Conservation (phyloP, 2,113 vertebrate genomes). For the Zosterops japonicus region DNA sequence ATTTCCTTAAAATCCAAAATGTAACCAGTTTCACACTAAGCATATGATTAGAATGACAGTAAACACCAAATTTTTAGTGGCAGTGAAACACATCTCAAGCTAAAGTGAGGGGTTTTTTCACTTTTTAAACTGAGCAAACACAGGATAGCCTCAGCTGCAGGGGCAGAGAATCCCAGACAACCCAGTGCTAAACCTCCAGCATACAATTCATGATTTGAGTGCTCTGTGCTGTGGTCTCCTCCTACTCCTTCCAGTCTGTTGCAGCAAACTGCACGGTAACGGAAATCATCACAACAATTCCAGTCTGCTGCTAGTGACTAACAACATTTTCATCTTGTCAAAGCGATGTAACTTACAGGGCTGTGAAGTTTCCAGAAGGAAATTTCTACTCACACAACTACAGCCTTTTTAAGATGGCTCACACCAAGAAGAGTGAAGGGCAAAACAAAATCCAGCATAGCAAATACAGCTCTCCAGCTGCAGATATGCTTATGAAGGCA, state of each 20-base stretch:
- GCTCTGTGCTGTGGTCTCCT: background rate
- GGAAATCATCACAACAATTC: conserved; percentile 12
- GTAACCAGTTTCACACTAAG: background rate
- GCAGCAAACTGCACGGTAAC: background rate
- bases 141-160: background rate
- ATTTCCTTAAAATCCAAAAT: background rate
- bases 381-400: background rate
- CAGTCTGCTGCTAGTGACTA: background rate
- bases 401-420: background rate
- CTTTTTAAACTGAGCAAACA: background rate
- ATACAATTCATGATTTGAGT: background rate
- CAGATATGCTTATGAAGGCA: background rate
- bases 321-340: conserved; percentile 2
- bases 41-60: background rate
- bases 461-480: background rate
- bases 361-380: conserved; percentile 40
- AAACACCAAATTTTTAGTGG: background rate
- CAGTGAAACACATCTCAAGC: background rate
- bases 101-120: background rate
- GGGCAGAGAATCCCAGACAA: background rate
- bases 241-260: conserved; percentile 52
- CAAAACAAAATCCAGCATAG: background rate
- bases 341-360: background rate
- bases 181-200: background rate
- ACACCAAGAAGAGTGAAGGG: background rate